Evolutionary conservation across 2,888 invertebrate genomes (phyloP), one percentile per base, ranked within the genome.

Genomic region (Molorchus minor): DNA sequence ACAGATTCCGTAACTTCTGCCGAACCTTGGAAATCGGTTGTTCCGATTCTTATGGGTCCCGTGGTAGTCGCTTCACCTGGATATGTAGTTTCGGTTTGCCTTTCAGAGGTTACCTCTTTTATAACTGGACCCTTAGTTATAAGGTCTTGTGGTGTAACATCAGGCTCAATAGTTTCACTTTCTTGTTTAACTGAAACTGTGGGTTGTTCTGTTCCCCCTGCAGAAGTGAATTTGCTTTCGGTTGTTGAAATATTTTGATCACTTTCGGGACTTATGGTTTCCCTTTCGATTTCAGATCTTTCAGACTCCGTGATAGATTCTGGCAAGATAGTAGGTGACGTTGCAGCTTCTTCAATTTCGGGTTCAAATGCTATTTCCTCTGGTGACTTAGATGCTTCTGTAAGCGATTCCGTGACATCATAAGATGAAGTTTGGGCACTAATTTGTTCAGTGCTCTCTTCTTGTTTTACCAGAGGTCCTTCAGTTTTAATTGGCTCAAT

Each of bases 311-410:
- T 59, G 7, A 55, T 41, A 30, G 43, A 21, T 33, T 54, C 44
- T 12, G 47, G 43, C 30, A 54, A 19, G 15, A 51, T 25, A 13
- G 49, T 36, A 19, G 47, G 33, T 41, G 19, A 36, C n/a, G 64
- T 64, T 16, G 46, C 52, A 53, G 49, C 56, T 62, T 68, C 68
- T 30, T 46, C 58, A 16, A 47, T 52, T 47, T 62, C 62, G 38
- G 58, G 56, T 41, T 52, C 21, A 1, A 36, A 36, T 7, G 54
- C 47, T 2, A 54, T 44, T 43, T 58, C 58, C 10, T 58, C 58
- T 7, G 58, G 54, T n/a, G 58, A 20, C 35, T 54, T 17, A 4
- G 54, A 25, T 10, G 36, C 16, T 45, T 54, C 57, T n/a, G 25
- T 47, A 43, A 25, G 7, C n/a, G 15, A 10, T 44, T 54, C 57